These are phyloP conservation scores for Meandrina meandrites DNA, from an alignment of 92 coral and sea anemone species.

Conservation along the genomic window DNA sequence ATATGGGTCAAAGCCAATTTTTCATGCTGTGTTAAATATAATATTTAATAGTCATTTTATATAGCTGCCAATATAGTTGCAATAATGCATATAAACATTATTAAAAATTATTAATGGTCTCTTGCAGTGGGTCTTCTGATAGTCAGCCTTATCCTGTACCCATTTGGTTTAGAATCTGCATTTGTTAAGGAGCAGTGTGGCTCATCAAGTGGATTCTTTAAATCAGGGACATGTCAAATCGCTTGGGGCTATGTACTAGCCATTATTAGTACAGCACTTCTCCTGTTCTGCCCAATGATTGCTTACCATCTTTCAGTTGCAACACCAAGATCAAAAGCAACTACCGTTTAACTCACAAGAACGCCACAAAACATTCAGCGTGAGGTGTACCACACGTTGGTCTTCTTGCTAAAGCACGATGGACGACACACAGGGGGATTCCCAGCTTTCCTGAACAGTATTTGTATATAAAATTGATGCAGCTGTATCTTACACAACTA, in stretches of 20 bases:
- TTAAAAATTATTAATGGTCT: not conserved
- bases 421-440: too few relatives aligned
- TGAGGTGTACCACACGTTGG: too few relatives aligned
- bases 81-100: too few relatives aligned
- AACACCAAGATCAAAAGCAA: slow-evolving; percentile 80
- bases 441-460: too few relatives aligned
- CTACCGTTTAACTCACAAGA: slow-evolving; percentile 59
- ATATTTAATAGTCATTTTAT: too few relatives aligned
- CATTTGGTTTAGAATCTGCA: slow-evolving; percentile 68
- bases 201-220: slow-evolving; percentile 49
- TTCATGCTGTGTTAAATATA: too few relatives aligned
- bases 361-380: not conserved
- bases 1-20: too few relatives aligned
- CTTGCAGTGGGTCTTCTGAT: slow-evolving; percentile 63
- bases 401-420: too few relatives aligned
- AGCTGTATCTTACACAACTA: too few relatives aligned
- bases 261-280: slow-evolving; percentile 64
- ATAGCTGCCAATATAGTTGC: too few relatives aligned
- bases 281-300: slow-evolving; percentile 79
- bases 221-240: slow-evolving; percentile 69
- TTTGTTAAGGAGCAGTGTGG: slow-evolving; percentile 78
- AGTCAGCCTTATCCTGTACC: slow-evolving; percentile 64
- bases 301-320: slow-evolving; percentile 66
- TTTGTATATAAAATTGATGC: too few relatives aligned
- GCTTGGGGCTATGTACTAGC: slow-evolving; percentile 89